A percentile compares a stretch with the other conserved stretches of the same genome.
Evolutionary conservation across 2,113 vertebrate species (phyloP).

Genomic region (Brachirus orientalis): DNA sequence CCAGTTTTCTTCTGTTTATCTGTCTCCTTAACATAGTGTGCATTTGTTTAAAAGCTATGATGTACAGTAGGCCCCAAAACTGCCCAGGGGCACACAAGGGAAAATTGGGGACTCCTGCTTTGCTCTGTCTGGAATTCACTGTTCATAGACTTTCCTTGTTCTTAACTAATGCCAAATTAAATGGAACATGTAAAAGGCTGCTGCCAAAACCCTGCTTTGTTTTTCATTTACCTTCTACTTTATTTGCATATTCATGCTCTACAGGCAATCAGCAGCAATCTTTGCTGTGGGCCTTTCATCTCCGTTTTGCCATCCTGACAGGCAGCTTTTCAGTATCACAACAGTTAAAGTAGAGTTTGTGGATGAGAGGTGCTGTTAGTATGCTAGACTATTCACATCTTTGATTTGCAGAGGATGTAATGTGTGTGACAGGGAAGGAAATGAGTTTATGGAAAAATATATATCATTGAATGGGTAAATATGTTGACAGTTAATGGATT

Average conservation of each 20-base stretch:
- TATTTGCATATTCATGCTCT: slow-evolving; percentile 79
- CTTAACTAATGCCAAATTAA: slow-evolving; percentile 73
- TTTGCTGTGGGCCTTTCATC: slow-evolving; percentile 66
- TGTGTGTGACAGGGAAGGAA: slow-evolving; percentile 43
- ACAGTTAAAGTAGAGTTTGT: slow-evolving; percentile 61
- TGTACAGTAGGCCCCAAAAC: slow-evolving; percentile 53
- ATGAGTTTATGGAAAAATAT: slow-evolving; percentile 24
- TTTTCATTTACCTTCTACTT: slow-evolving; percentile 75
- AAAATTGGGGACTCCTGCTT: slow-evolving; percentile 49
- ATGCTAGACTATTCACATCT: slow-evolving; percentile 38
- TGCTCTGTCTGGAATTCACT: slow-evolving; percentile 67
- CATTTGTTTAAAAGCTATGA: slow-evolving; percentile 44
- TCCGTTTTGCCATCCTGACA: slow-evolving; percentile 62
- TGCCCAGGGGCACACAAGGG: slow-evolving; percentile 50
- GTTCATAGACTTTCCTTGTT: slow-evolving; percentile 65
- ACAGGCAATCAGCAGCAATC: slow-evolving; percentile 71
- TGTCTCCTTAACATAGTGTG: slow-evolving; percentile 50
- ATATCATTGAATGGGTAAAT: slow-evolving; percentile 40
- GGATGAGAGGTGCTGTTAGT: slow-evolving; percentile 49
- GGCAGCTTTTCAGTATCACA: slow-evolving; percentile 66
- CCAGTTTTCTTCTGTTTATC: slow-evolving; percentile 36
- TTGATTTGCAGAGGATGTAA: slow-evolving; percentile 51
- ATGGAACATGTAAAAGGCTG: slow-evolving; percentile 58
- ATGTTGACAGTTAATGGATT: slow-evolving; percentile 27
- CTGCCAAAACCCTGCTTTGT: slow-evolving; percentile 75